Conservation (phyloP, 2,113 vertebrate genomes). For the Phyllostomus discolor region DNA sequence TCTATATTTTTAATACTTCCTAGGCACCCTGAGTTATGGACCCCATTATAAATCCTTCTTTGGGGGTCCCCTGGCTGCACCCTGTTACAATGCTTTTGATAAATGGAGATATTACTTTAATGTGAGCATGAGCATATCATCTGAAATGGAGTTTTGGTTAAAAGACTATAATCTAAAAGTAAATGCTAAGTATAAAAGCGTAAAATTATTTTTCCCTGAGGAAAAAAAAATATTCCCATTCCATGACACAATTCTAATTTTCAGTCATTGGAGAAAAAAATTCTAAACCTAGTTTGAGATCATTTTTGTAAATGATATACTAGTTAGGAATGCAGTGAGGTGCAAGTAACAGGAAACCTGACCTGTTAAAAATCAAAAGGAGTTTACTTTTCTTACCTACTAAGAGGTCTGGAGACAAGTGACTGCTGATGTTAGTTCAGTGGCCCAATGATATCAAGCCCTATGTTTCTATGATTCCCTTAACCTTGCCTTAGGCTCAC, state of each 20-base stretch:
- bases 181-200: not conserved
- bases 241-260: not conserved
- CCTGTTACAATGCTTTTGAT: not conserved
- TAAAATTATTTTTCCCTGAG: not conserved
- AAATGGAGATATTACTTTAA: not conserved
- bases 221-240: not conserved
- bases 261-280: not conserved
- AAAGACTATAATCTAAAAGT: constrained; percentile 22
- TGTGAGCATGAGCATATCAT: not conserved
- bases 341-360: not conserved
- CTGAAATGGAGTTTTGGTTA: not conserved
- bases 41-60: too few relatives aligned
- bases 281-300: not conserved
- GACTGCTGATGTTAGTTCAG: not conserved
- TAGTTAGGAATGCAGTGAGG: not conserved
- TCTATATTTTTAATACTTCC: too few relatives aligned
- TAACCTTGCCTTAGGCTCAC: not conserved
- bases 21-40: too few relatives aligned
- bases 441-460: not conserved
- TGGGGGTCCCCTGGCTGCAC: too few relatives aligned
- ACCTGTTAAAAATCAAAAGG: not conserved
- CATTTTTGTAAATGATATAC: not conserved
- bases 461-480: not conserved
- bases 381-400: not conserved
- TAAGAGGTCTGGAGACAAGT: not conserved